phyloP scores from a whole-genome alignment of 1,140 invertebrate species.

The Aphelinus certus region DNA sequence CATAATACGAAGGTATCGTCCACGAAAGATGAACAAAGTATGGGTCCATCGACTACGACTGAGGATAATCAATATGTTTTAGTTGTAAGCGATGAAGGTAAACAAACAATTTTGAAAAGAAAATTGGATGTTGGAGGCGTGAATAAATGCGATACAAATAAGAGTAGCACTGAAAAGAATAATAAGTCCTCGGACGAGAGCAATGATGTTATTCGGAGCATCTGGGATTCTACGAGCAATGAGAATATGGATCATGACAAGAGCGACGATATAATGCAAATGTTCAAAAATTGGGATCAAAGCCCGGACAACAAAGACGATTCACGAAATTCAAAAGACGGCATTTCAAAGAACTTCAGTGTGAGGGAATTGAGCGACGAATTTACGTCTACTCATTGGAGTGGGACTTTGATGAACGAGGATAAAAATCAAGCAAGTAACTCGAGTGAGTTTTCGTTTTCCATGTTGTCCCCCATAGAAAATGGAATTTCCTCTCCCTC shows the following conservation, averaged over 20 bases:
- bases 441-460: slow-evolving; percentile 63
- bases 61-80: slow-evolving; percentile 59
- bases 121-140: slow-evolving; percentile 47
- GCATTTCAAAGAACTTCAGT: slow-evolving; percentile 6
- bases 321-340: not conserved
- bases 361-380: slow-evolving; percentile 4
- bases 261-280: not conserved
- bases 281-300: not conserved
- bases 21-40: slow-evolving; percentile 5
- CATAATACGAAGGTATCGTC: slow-evolving; percentile 26
- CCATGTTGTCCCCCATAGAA: slow-evolving; percentile 62
- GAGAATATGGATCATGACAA: not conserved
- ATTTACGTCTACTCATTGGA: slow-evolving; percentile 9
- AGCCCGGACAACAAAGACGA: not conserved
- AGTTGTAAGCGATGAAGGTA: slow-evolving; percentile 54
- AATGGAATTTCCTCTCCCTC: slow-evolving; percentile 58
- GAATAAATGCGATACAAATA: slow-evolving; percentile 21
- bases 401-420: slow-evolving; percentile 3
- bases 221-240: slow-evolving; percentile 8
- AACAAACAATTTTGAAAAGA: slow-evolving; percentile 51
- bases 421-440: slow-evolving; percentile 48
- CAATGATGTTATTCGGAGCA: slow-evolving; percentile 3
- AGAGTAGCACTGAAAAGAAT: slow-evolving; percentile 8
- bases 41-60: slow-evolving; percentile 7
- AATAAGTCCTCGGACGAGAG: slow-evolving; percentile 19